A percentile compares a stretch with the other conserved stretches of the same genome.
Conservation (phyloP, 2,797 vertebrate species). For the Sebastes wilsoni region DNA sequence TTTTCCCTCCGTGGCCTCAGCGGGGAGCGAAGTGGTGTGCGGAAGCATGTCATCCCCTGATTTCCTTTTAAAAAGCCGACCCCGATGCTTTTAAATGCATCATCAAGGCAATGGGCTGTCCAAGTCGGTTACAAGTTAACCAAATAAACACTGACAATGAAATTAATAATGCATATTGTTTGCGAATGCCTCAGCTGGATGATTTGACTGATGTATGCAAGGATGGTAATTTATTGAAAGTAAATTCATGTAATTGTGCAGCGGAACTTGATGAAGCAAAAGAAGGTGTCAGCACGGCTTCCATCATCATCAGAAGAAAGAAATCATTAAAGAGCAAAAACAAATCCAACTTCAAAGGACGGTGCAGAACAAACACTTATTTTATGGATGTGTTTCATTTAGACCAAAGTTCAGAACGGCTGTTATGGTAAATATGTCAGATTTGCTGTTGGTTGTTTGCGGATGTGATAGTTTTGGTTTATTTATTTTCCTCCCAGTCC, state of each 20-base stretch:
- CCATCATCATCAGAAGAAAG: slow-evolving; percentile 88
- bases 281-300: slow-evolving; percentile 94
- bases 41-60: slow-evolving; percentile 78
- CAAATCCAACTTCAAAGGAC: slow-evolving; percentile 83
- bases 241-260: slow-evolving; percentile 96
- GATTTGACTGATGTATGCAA: slow-evolving; percentile 98
- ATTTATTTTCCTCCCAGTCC: slow-evolving; percentile 80
- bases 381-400: slow-evolving; percentile 85
- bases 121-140: slow-evolving; percentile 94
- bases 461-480: slow-evolving; percentile 78
- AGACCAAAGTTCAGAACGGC: slow-evolving; percentile 79
- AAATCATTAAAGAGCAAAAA: slow-evolving; percentile 87
- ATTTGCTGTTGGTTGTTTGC: slow-evolving; percentile 79
- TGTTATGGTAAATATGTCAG: slow-evolving; percentile 85
- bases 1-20: slow-evolving; percentile 77
- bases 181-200: slow-evolving; percentile 92
- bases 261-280: slow-evolving; percentile 95
- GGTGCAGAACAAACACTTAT: slow-evolving; percentile 83
- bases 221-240: slow-evolving; percentile 99
- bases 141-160: slow-evolving; percentile 98
- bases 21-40: slow-evolving; percentile 75
- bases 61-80: slow-evolving; percentile 83
- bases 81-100: slow-evolving; percentile 86
- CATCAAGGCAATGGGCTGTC: slow-evolving; percentile 86
- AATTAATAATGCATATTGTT: slow-evolving; percentile 99